Conservation (phyloP, 2,113 vertebrate genomes). For the Rhinolophus ferrumequinum region DNA sequence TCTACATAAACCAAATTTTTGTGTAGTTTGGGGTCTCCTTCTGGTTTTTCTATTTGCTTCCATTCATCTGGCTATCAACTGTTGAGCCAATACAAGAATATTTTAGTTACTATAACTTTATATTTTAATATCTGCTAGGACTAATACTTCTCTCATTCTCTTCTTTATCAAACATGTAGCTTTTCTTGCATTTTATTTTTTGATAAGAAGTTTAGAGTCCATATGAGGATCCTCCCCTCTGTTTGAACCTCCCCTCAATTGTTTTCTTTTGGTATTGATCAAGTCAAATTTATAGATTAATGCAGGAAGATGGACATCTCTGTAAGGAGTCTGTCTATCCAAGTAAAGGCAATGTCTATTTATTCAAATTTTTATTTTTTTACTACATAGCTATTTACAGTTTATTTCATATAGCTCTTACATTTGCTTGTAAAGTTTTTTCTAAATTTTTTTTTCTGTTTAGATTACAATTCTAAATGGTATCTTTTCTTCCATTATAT, state of each 20-base stretch:
- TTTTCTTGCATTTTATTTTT: conserved; percentile 25
- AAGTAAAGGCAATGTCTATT: background rate
- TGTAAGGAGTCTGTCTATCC: background rate
- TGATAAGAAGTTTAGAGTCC: background rate
- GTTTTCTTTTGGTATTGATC: background rate
- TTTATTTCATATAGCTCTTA: background rate
- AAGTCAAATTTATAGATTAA: background rate
- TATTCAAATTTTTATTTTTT: conserved; percentile 21
- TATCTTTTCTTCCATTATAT: background rate
- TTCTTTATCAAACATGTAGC: background rate
- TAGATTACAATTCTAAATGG: background rate
- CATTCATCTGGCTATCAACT: background rate
- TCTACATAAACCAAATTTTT: background rate
- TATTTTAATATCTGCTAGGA: background rate
- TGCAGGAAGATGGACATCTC: background rate
- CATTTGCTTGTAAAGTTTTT: background rate
- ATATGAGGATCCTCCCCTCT: background rate
- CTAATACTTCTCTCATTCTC: background rate
- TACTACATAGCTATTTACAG: background rate
- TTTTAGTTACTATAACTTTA: conserved; percentile 13
- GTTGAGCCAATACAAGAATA: background rate
- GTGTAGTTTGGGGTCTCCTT: background rate
- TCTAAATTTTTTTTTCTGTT: background rate
- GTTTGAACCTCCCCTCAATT: background rate
- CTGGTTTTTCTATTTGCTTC: background rate